phyloP scores from a whole-genome alignment of 2,888 invertebrate species.

The Stegana nigrithorax region DNA sequence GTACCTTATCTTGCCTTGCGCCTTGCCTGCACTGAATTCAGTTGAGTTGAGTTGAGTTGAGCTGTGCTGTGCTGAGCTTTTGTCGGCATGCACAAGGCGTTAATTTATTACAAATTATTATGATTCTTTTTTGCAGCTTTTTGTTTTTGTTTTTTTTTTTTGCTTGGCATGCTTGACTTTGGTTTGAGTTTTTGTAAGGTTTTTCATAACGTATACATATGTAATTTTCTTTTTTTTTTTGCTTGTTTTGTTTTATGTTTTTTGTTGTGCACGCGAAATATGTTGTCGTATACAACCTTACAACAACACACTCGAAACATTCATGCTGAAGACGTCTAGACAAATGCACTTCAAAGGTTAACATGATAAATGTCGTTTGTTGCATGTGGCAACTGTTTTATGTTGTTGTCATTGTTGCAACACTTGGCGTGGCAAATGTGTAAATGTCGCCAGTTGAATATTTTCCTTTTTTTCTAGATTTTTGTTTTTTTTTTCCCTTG shows the following conservation, averaged over 20 bases:
- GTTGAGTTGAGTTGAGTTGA: too few relatives aligned
- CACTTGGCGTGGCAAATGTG: slow-evolving; percentile 44
- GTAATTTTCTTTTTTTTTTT: background rate
- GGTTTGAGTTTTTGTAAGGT: background rate
- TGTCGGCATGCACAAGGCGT: slow-evolving; percentile 45
- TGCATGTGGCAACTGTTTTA: slow-evolving; percentile 57
- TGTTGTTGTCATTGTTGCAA: slow-evolving; percentile 31
- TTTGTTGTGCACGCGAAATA: too few relatives aligned
- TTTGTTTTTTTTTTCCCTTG: too few relatives aligned
- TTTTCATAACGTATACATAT: background rate
- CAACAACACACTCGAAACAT: slow-evolving; percentile 32
- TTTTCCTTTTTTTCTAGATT: background rate
- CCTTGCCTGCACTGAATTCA: too few relatives aligned
- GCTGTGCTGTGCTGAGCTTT: too few relatives aligned
- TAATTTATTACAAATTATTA: slow-evolving; percentile 61
- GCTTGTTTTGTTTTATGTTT: background rate
- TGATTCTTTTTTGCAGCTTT: slow-evolving; percentile 44
- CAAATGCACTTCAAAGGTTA: slow-evolving; percentile 62
- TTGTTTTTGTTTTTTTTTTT: slow-evolving; percentile 32
- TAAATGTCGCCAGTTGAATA: slow-evolving; percentile 40
- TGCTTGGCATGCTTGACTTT: slow-evolving; percentile 34
- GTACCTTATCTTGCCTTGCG: too few relatives aligned
- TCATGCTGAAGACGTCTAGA: slow-evolving; percentile 59
- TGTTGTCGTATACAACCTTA: too few relatives aligned
- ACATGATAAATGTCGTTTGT: slow-evolving; percentile 62